Base-by-base conservation (phyloP, 2,113 vertebrate species). In the Daubentonia madagascariensis region DNA sequence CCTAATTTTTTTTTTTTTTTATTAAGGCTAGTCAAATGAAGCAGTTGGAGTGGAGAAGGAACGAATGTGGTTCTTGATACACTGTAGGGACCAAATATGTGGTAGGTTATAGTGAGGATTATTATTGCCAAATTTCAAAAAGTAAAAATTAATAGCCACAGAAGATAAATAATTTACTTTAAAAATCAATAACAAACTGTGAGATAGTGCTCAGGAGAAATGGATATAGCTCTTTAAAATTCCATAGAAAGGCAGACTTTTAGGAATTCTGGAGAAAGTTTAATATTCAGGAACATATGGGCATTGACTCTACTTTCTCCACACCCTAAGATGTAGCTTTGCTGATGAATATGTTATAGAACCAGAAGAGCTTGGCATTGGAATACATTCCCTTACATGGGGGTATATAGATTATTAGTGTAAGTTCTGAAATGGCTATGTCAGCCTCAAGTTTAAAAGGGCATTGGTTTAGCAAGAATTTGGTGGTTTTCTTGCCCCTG, bases 251-350 rank as follows among this genome's bases (percentile, higher is more conserved):
- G 76, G n/a, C 73, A 80, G 67, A 57, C 4, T 70, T 79, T 79
- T 94, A 54, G 32, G 63, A 75, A 89, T 95, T 35, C 10, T 95
- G 73, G 54, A 87, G 67, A 84, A 95, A 92, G 61, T 79, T 89
- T 91, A 78, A 83, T 70, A 83, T 84, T 97, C 61, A 93, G 57
- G 63, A 93, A 84, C 68, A 75, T 67, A 73, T 35, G 37, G 59
- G 18, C 40, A 83, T 85, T 40, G 43, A 43, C 28, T 73, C 45
- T 85, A 30, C 20, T 68, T 94, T 86, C 52, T 73, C 45, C 1
- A 73, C 54, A n/a, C 14, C 43, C 17, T 18, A 84, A 84, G 48
- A 28, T 25, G 9, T 84, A 88, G 68, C 45, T 97, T 97, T 84
- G 32, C 67, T 35, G 45, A 87, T 7, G 61, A 94, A 54, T 57